Evolutionary conservation across 2,113 vertebrate genomes (phyloP).

Genomic region (Callithrix jacchus): DNA sequence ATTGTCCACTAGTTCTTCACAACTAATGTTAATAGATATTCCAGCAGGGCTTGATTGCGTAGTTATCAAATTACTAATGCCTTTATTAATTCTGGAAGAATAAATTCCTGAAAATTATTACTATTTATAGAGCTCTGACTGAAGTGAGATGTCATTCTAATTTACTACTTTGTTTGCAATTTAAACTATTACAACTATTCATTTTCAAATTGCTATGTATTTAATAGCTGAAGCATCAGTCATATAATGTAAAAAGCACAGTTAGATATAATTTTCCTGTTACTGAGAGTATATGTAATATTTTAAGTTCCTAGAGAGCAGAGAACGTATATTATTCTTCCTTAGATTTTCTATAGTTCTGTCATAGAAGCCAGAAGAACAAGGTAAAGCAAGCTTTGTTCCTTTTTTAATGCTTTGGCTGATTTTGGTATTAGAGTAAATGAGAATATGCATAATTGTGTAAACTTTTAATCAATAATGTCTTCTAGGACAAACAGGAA

Average conservation of each 20-base stretch:
- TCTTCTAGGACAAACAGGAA: slow-evolving; percentile 64
- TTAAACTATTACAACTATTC: not conserved
- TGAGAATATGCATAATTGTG: not conserved
- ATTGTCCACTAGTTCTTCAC: not conserved
- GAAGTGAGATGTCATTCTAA: not conserved
- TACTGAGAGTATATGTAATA: not conserved
- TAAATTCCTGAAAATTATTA: not conserved
- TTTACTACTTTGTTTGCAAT: slow-evolving; percentile 1
- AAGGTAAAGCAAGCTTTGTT: not conserved
- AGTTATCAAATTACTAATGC: not conserved
- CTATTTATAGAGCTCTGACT: not conserved
- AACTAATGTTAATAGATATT: slow-evolving; percentile 21
- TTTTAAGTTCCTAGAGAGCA: not conserved
- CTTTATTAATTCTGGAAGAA: not conserved
- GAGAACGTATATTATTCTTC: not conserved
- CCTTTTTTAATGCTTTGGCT: not conserved
- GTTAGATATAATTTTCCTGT: not conserved
- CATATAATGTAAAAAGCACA: not conserved
- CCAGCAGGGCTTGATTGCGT: not conserved
- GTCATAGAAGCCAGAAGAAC: not conserved
- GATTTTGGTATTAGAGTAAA: slow-evolving; percentile 10
- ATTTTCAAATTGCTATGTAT: slow-evolving; percentile 3
- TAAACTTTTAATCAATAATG: slow-evolving; percentile 53
- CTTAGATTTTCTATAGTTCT: slow-evolving; percentile 19
- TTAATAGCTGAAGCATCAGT: not conserved